A percentile compares a stretch with the other conserved stretches of the same genome.
These are phyloP conservation scores for Sebastolobus alascanus DNA, from an alignment of 2,797 vertebrate species.

Conservation along the genomic window DNA sequence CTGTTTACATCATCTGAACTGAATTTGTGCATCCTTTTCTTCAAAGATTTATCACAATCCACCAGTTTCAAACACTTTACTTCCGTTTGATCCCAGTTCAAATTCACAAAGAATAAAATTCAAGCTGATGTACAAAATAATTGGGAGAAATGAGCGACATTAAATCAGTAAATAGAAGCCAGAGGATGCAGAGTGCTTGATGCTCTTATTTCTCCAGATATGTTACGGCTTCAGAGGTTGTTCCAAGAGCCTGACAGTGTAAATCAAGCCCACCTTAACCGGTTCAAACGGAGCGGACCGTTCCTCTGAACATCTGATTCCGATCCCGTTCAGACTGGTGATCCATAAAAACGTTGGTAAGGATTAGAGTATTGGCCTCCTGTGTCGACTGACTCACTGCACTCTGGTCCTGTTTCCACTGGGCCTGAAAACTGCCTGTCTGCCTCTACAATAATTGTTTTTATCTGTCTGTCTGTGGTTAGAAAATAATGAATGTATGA, in stretches of 20 bases:
- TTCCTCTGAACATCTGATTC: slow-evolving; percentile 68
- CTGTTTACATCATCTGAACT: slow-evolving; percentile 42
- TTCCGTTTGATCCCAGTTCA: slow-evolving; percentile 44
- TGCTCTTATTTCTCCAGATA: slow-evolving; percentile 44
- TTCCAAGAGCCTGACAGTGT: slow-evolving; percentile 63
- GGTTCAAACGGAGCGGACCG: slow-evolving; percentile 50
- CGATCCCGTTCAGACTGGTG: slow-evolving; percentile 54
- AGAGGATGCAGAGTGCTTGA: slow-evolving; percentile 27
- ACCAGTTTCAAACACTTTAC: slow-evolving; percentile 27
- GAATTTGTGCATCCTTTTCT: slow-evolving; percentile 39
- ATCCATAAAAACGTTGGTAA: slow-evolving; percentile 74
- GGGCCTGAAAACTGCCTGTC: slow-evolving; percentile 4
- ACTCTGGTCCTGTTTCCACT: slow-evolving; percentile 26
- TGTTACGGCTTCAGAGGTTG: slow-evolving; percentile 43
- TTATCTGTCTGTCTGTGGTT: background rate
- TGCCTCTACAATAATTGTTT: background rate
- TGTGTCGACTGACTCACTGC: slow-evolving; percentile 58
- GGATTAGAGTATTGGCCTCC: slow-evolving; percentile 71
- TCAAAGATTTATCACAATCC: slow-evolving; percentile 25
- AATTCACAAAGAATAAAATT: slow-evolving; percentile 19
- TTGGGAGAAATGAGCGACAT: slow-evolving; percentile 29
- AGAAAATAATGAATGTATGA: background rate
- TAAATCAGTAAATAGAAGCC: slow-evolving; percentile 54
- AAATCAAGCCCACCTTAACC: slow-evolving; percentile 67
- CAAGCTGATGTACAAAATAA: slow-evolving; percentile 42